Evolutionary conservation across 2,797 vertebrate genomes (phyloP).

Genomic region (Spizella passerina): DNA sequence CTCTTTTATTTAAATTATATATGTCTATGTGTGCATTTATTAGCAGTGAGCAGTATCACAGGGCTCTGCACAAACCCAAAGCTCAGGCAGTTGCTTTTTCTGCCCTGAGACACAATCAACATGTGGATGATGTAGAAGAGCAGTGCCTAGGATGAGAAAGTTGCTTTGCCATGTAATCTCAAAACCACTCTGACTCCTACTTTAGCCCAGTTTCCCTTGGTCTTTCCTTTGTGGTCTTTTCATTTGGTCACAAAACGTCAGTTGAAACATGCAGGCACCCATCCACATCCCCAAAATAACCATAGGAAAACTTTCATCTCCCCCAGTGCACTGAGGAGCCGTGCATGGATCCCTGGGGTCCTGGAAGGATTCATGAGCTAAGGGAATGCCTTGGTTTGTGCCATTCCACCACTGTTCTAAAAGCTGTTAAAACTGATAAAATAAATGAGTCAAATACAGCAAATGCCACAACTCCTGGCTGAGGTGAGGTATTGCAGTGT

Average conservation of each 20-base stretch:
- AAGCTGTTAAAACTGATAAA: background rate
- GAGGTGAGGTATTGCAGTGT: background rate
- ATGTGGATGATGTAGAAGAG: background rate
- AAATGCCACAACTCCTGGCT: background rate
- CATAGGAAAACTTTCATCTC: background rate
- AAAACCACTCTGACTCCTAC: background rate
- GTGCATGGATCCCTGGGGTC: background rate
- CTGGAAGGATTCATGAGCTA: background rate
- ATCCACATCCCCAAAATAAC: background rate
- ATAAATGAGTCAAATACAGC: background rate
- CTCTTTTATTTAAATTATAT: background rate
- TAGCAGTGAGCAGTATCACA: background rate
- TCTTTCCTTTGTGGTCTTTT: slow-evolving; percentile 17
- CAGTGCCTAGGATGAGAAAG: background rate
- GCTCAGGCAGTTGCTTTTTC: background rate
- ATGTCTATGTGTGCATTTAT: background rate
- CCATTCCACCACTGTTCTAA: background rate
- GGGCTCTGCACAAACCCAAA: background rate
- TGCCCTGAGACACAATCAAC: background rate
- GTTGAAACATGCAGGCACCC: background rate
- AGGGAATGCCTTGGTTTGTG: background rate
- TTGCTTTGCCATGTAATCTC: background rate
- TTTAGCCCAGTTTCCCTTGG: background rate
- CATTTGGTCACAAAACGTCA: background rate
- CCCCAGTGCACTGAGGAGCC: background rate